A percentile compares a stretch with the other conserved stretches of the same genome.
Evolutionary conservation across 92 coral and sea anemone species (phyloP).

Genomic region (Heteractis magnifica): DNA sequence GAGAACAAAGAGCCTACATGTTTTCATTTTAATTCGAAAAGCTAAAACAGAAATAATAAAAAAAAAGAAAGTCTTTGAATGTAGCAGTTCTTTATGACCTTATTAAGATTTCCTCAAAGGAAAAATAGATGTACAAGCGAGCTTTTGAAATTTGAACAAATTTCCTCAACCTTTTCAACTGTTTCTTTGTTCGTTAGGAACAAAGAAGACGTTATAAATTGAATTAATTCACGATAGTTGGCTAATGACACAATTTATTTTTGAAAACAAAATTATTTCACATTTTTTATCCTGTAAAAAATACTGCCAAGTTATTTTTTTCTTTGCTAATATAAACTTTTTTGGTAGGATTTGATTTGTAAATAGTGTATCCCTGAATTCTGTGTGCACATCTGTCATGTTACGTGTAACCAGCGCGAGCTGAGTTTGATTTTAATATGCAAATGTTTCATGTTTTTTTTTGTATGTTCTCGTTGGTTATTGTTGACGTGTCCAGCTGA

Average conservation of each 20-base stretch:
- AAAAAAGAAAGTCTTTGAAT: background rate
- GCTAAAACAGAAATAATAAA: background rate
- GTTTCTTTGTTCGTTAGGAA: background rate
- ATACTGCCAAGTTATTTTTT: background rate
- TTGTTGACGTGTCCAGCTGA: conserved; percentile 53
- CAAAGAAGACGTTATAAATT: background rate
- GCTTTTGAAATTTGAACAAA: background rate
- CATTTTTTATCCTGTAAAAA: background rate
- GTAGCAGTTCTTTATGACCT: background rate
- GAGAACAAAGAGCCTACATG: background rate
- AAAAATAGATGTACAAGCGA: background rate
- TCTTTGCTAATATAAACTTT: background rate
- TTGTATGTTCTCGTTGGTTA: conserved; percentile 30
- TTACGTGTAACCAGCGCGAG: conserved; percentile 33
- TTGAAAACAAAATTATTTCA: background rate
- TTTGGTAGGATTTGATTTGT: background rate
- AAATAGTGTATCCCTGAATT: background rate
- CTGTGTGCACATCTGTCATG: conserved; percentile 32
- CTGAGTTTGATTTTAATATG: conserved; percentile 27
- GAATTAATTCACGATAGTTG: background rate
- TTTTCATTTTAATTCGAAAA: background rate
- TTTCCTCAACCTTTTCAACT: background rate
- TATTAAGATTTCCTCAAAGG: background rate
- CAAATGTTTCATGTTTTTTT: conserved; percentile 19
- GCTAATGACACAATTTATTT: background rate